These are phyloP conservation scores for Podocnemis expansa DNA, from an alignment of 2,113 vertebrate species.

Conservation along the genomic window DNA sequence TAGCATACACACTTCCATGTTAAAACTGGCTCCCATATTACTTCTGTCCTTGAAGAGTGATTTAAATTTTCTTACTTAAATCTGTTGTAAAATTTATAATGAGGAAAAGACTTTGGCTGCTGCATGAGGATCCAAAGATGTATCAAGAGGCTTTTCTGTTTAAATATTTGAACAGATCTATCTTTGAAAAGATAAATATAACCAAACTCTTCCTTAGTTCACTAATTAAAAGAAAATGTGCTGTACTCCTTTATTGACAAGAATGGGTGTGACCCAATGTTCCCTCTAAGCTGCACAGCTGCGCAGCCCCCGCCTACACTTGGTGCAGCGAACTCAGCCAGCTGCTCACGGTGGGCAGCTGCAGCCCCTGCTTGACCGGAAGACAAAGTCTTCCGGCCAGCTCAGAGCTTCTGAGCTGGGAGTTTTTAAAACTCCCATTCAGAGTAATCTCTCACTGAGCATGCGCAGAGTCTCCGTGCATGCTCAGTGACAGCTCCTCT, in stretches of 20 bases:
- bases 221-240: constrained; percentile 63
- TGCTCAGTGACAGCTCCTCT: too few species aligned
- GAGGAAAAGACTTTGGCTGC: constrained; percentile 51
- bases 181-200: constrained; percentile 62
- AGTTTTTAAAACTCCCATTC: too few species aligned
- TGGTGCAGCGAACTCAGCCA: too few species aligned
- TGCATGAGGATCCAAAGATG: constrained; percentile 36
- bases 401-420: too few species aligned
- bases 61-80: constrained; percentile 58
- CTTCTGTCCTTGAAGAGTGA: not conserved
- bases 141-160: constrained; percentile 41
- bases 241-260: constrained; percentile 49
- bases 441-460: too few species aligned
- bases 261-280: too few species aligned
- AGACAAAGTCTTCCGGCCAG: too few species aligned
- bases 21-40: not conserved
- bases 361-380: too few species aligned
- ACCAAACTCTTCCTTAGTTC: constrained; percentile 52
- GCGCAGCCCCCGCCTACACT: too few species aligned
- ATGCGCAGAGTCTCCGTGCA: too few species aligned
- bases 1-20: not conserved
- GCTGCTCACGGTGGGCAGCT: too few species aligned
- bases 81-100: constrained; percentile 38
- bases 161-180: constrained; percentile 57
- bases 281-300: too few species aligned